Conservation (phyloP, 2,888 invertebrate genomes). For the Chymomyza fuscimana region DNA sequence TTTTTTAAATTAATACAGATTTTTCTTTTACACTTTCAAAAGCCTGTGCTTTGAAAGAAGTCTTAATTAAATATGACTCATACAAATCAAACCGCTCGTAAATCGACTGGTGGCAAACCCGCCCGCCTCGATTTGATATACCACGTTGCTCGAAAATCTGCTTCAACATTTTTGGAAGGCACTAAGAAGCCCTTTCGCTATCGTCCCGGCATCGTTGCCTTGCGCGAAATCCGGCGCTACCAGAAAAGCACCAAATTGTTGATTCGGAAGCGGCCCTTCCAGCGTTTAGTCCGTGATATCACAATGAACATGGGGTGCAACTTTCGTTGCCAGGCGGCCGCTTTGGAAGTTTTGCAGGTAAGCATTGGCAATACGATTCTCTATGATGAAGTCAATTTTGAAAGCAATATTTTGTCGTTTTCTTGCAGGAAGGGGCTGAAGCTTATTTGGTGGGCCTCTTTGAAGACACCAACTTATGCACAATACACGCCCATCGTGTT, state of each 20-base stretch:
- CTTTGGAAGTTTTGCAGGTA: not conserved
- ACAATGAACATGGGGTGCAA: not conserved
- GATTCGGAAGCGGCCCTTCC: not conserved
- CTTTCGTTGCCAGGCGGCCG: not conserved
- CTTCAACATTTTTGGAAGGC: not conserved
- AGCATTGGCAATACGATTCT: not conserved
- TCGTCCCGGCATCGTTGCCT: not conserved
- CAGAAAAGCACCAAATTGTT: not conserved
- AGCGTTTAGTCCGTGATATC: not conserved
- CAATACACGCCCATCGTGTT: constrained; percentile 4
- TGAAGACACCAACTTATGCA: not conserved
- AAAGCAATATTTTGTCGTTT: not conserved
- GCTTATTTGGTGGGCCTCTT: constrained; percentile 14
- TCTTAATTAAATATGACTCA: no score
- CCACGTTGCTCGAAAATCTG: not conserved
- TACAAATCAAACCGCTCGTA: no score
- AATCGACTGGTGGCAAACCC: not conserved
- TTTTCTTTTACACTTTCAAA: no score
- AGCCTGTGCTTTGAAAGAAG: no score
- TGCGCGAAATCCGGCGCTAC: not conserved
- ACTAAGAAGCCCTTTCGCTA: not conserved
- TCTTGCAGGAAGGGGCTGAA: constrained; percentile 9
- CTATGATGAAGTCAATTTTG: no score
- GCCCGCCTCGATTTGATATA: no score
- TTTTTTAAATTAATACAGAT: no score